A percentile compares a stretch with the other conserved stretches of the same genome.
Conservation (phyloP, 1,140 invertebrate genomes). For the Wiebesia pumilae region DNA sequence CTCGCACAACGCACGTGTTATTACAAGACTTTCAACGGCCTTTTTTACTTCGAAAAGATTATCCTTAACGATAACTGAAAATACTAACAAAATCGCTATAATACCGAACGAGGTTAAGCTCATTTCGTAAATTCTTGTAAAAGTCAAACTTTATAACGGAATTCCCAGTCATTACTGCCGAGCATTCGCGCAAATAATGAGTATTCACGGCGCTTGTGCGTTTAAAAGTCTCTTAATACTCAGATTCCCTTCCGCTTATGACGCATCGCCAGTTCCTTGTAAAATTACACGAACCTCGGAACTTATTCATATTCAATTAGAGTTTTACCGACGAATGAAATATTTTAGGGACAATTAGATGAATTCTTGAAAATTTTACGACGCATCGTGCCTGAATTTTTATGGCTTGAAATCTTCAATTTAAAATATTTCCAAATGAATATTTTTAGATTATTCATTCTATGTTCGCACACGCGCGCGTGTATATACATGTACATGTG, state of each 20-base stretch:
- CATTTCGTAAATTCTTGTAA: neutral
- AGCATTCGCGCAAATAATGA: conserved; percentile 26
- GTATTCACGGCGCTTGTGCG: neutral
- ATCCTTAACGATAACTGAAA: too few species aligned
- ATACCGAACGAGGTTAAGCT: neutral
- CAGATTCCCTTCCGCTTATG: neutral
- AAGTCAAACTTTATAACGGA: conserved; percentile 28
- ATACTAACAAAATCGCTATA: too few species aligned
- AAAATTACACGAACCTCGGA: neutral
- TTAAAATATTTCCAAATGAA: neutral
- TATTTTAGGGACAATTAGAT: neutral
- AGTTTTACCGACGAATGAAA: neutral
- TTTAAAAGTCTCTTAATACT: too few species aligned
- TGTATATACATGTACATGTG: too few species aligned
- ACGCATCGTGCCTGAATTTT: neutral
- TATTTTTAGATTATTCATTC: neutral
- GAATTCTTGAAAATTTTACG: neutral
- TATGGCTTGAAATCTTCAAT: neutral
- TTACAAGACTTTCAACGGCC: too few species aligned
- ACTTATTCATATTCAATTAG: neutral
- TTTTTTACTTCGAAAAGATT: too few species aligned
- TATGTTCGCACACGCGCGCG: too few species aligned
- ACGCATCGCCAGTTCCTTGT: conserved; percentile 5
- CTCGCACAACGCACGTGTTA: too few species aligned
- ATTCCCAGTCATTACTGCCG: neutral